Conservation (phyloP, 2,797 vertebrate genomes). For the Sternotherus odoratus region DNA sequence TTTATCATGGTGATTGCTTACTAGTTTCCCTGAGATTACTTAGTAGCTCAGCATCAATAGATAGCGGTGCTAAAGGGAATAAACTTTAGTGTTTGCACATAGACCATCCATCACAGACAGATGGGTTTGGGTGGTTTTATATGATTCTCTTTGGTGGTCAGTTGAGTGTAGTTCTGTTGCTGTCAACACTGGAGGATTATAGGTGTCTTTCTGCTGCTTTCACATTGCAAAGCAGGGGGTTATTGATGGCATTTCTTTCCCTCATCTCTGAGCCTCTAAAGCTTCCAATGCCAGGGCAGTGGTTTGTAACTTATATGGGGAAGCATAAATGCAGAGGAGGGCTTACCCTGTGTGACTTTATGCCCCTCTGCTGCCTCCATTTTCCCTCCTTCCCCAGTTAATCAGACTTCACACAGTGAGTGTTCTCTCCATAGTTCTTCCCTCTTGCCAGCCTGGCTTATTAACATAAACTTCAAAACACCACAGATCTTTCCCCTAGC, state of each 20-base stretch:
- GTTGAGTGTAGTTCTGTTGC: conserved; percentile 68
- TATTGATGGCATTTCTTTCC: conserved; percentile 69
- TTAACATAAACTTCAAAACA: background rate
- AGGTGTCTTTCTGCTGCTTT: conserved; percentile 66
- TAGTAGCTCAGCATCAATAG: conserved; percentile 73
- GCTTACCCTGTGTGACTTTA: conserved; percentile 19
- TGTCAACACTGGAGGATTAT: conserved; percentile 63
- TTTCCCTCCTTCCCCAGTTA: conserved; percentile 27
- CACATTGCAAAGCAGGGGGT: conserved; percentile 49
- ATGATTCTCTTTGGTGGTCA: conserved; percentile 67
- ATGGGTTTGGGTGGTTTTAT: conserved; percentile 71
- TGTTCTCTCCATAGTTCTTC: background rate
- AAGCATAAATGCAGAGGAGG: conserved; percentile 29
- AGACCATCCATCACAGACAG: conserved; percentile 70
- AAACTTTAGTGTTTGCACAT: conserved; percentile 72
- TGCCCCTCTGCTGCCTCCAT: conserved; percentile 28
- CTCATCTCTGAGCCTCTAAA: conserved; percentile 52
- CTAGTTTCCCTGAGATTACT: conserved; percentile 73
- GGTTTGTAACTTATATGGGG: conserved; percentile 62
- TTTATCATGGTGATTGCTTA: conserved; percentile 65
- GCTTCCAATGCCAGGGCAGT: conserved; percentile 48
- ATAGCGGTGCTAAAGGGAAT: conserved; percentile 74
- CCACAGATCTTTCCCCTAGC: background rate
- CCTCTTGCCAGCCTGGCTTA: background rate
- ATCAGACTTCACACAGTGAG: background rate